phyloP scores from a whole-genome alignment of 2,888 invertebrate genomes.

The Craniophora ligustri region DNA sequence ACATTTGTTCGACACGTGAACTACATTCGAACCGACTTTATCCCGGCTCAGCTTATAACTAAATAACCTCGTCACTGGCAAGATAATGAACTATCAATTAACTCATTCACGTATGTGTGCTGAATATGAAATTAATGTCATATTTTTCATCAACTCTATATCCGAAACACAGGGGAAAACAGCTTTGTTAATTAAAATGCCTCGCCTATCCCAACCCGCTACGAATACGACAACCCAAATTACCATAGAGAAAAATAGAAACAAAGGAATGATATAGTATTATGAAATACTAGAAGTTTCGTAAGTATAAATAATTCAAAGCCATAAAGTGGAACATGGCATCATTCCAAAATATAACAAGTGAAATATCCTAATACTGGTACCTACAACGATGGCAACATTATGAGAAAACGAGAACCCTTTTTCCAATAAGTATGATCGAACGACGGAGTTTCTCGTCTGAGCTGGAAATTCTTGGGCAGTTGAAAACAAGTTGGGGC shows the following conservation, averaged over 20 bases:
- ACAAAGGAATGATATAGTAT: conserved; percentile 38
- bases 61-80: conserved; percentile 64
- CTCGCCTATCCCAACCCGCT: conserved; percentile 38
- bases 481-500: conserved; percentile 84
- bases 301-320: conserved; percentile 61
- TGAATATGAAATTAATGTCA: conserved; percentile 59
- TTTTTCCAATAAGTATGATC: conserved; percentile 82
- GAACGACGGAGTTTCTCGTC: conserved; percentile 79
- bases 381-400: conserved; percentile 64
- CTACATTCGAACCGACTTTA: conserved; percentile 56
- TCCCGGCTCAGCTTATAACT: conserved; percentile 64
- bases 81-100: conserved; percentile 72
- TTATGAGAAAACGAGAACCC: conserved; percentile 66
- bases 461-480: conserved; percentile 77
- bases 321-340: conserved; percentile 68
- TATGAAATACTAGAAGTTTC: conserved; percentile 50
- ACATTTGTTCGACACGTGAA: conserved; percentile 65
- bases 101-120: conserved; percentile 58
- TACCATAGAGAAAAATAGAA: conserved; percentile 35
- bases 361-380: conserved; percentile 67
- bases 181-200: conserved; percentile 54
- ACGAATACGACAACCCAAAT: conserved; percentile 28
- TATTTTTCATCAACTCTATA: conserved; percentile 49
- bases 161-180: conserved; percentile 30
- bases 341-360: conserved; percentile 69